A percentile compares a stretch with the other conserved stretches of the same genome.
phyloP scores from a whole-genome alignment of 2,113 vertebrate genomes.

The Microtus montanus region DNA sequence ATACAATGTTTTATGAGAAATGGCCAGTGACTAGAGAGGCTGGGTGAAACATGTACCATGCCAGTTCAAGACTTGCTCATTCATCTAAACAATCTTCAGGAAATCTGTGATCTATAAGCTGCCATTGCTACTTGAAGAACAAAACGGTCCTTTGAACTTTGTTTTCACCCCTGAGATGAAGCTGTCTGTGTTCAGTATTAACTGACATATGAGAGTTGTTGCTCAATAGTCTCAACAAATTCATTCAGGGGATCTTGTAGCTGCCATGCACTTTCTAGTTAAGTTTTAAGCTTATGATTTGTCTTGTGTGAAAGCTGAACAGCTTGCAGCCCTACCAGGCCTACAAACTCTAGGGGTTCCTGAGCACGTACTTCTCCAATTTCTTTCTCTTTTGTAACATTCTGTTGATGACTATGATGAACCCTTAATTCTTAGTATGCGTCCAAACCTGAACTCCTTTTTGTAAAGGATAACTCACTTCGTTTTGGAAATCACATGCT shows the following conservation, averaged over 20 bases:
- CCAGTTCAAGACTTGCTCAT: background rate
- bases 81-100: background rate
- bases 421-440: background rate
- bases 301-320: background rate
- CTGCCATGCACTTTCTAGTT: background rate
- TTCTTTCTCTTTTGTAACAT: background rate
- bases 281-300: background rate
- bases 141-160: slow-evolving; percentile 7
- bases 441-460: background rate
- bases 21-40: background rate
- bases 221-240: slow-evolving; percentile 30
- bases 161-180: slow-evolving; percentile 15
- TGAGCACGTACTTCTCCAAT: background rate
- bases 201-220: background rate
- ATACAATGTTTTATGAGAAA: slow-evolving; percentile 23
- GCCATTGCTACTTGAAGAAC: background rate
- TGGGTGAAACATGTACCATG: background rate
- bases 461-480: slow-evolving; percentile 26
- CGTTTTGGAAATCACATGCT: slow-evolving; percentile 5
- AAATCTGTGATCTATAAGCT: background rate
- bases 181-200: background rate
- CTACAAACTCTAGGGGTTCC: background rate
- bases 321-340: background rate
- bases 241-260: background rate
- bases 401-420: background rate